phyloP scores from a whole-genome alignment of 2,797 vertebrate species.

The Adelosebastes latens region DNA sequence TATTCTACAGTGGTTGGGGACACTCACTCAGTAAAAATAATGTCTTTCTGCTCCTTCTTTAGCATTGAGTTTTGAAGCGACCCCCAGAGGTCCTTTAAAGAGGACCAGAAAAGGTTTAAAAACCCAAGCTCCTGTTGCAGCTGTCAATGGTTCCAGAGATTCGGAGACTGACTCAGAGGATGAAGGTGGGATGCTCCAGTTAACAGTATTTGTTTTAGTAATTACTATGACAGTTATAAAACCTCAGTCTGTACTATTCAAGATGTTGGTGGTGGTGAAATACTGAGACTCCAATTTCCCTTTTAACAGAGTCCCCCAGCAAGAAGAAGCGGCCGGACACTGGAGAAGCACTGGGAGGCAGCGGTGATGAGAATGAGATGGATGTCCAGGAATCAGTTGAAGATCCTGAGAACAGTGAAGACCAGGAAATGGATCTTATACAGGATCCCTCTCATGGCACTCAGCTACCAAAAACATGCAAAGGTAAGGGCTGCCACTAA shows the following conservation, averaged over 20 bases:
- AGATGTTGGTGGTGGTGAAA: neutral
- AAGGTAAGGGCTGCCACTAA: constrained; percentile 17
- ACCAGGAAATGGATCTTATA: constrained; percentile 47
- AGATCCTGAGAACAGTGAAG: constrained; percentile 36
- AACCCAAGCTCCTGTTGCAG: neutral
- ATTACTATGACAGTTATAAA: neutral
- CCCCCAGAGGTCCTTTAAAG: constrained; percentile 65
- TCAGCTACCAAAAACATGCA: neutral
- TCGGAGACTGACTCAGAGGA: constrained; percentile 35
- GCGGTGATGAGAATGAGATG: constrained; percentile 43
- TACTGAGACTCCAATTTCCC: neutral
- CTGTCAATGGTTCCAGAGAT: constrained; percentile 59
- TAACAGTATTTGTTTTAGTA: neutral
- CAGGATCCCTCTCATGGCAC: neutral
- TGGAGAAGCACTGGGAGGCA: neutral
- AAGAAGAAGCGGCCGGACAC: constrained; percentile 61
- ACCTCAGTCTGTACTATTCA: neutral
- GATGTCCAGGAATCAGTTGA: constrained; percentile 56
- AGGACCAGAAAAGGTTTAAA: constrained; percentile 33
- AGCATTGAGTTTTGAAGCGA: constrained; percentile 42
- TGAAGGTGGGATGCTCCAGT: constrained; percentile 39
- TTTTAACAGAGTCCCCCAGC: constrained; percentile 41
- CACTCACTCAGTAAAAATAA: no score
- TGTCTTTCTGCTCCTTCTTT: neutral
- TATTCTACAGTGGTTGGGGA: neutral